These are phyloP conservation scores for Chascanopsetta lugubris DNA, from an alignment of 2,113 vertebrate genomes.

Conservation along the genomic window DNA sequence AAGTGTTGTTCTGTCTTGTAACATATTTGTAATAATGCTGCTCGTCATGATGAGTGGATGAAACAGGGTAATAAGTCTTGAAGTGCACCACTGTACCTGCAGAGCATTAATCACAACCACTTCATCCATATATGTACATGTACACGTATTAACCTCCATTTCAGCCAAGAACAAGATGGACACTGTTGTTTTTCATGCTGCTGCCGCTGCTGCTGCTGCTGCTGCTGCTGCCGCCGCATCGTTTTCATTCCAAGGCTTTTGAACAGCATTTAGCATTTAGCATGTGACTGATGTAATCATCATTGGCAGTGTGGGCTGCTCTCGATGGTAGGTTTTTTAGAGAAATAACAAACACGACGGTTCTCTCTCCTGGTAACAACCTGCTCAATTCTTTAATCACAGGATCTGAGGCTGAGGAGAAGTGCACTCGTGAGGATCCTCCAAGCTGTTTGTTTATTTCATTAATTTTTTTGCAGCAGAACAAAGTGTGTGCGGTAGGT, in stretches of 20 bases:
- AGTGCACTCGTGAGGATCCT: not conserved
- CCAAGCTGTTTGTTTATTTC: slow-evolving; percentile 27
- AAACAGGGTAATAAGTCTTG: too few relatives aligned
- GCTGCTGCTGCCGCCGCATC: not conserved
- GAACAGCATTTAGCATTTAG: slow-evolving; percentile 1
- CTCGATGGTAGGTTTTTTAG: not conserved
- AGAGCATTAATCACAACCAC: too few relatives aligned
- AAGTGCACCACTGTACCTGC: too few relatives aligned
- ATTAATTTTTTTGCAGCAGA: slow-evolving; percentile 25
- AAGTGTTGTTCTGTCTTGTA: too few relatives aligned
- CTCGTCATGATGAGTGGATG: not conserved
- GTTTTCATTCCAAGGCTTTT: slow-evolving; percentile 16
- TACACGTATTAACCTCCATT: not conserved
- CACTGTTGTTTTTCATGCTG: slow-evolving; percentile 1
- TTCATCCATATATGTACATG: not conserved
- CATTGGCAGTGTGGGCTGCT: not conserved
- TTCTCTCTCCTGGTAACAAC: not conserved
- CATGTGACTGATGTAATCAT: not conserved
- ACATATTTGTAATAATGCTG: too few relatives aligned
- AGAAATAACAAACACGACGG: not conserved
- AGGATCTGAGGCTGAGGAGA: not conserved
- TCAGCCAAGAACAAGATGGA: not conserved
- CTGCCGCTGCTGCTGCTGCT: not conserved
- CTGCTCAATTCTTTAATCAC: slow-evolving; percentile 11
- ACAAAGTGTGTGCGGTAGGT: slow-evolving; percentile 23